Base-by-base conservation (phyloP, 2,113 vertebrate species). In the Apeltes quadracus region DNA sequence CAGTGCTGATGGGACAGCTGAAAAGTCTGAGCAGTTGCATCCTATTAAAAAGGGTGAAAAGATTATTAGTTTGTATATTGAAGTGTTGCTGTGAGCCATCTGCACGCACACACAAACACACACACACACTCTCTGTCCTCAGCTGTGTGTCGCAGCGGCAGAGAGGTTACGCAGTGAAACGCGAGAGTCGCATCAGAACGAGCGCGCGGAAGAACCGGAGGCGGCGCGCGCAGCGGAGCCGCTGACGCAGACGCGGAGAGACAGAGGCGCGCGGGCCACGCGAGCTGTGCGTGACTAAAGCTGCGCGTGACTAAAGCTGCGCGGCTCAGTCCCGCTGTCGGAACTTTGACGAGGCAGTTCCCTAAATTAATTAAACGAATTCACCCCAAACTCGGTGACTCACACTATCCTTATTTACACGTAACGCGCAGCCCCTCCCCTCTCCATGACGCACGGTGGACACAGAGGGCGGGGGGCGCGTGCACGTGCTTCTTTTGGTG, bases 341-440 rank as follows among this genome's bases (percentile, higher is more conserved):
- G 32, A 58, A n/a, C 80, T 68, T 70, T 74, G 74, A 85, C 55
- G 81, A 82, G 48, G 39, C 76, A 50, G 41, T 76, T 72, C 56
- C 68, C 79, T 57, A 73, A 88, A 84, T 86, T 83, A 79, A 69
- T 61, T 39, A 81, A 75, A 20, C 22, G 1, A 56, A 68, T 48
- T 67, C 76, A 64, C 44, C 55, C 48, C 22, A 2, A 2, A 27
- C 67, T 61, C 61, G 10, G 54, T 22, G 63, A 32, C 59, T 69
- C 79, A 69, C 23, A 34, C 41, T 64, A 34, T 59, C 68, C 58
- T 67, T 69, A 72, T 70, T 79, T 79, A 61, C 63, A 75, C 58
- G 71, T 61, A 7, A 50, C 20, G 1, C 25, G 11, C 25, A 15
- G 3, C 20, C 9, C 32, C 54, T 14, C 29, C 61, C 15, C 32